Evolutionary conservation across 2,113 vertebrate genomes (phyloP).

Genomic region (Passer montanus): DNA sequence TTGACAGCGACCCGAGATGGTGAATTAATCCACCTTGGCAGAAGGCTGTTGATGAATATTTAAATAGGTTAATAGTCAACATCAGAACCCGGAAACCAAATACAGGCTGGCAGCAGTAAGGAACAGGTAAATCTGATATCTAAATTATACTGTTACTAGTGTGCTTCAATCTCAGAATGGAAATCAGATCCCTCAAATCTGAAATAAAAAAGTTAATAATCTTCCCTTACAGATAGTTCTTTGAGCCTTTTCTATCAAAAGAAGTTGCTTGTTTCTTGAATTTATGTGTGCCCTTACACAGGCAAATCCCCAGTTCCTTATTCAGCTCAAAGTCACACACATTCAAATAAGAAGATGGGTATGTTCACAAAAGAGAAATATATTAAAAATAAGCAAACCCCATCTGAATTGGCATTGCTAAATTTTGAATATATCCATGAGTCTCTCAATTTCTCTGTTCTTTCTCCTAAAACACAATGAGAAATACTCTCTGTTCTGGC

Average conservation of each 20-base stretch:
- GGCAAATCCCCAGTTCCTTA: neutral
- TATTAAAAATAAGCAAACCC: neutral
- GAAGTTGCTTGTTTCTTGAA: neutral
- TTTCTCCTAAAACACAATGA: neutral
- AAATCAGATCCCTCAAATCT: neutral
- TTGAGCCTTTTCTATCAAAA: neutral
- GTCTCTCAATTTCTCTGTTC: neutral
- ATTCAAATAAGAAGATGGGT: neutral
- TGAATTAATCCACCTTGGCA: conserved; percentile 65
- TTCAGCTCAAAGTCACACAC: neutral
- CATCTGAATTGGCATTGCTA: neutral
- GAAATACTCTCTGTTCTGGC: neutral
- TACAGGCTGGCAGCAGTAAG: conserved; percentile 28
- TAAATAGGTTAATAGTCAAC: conserved; percentile 70
- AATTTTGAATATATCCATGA: neutral
- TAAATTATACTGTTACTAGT: conserved; percentile 24
- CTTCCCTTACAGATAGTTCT: neutral
- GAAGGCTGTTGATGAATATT: conserved; percentile 65
- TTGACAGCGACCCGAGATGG: neutral
- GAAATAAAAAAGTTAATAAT: neutral
- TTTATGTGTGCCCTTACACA: neutral
- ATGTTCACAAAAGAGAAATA: neutral
- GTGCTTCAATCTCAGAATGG: conserved; percentile 24
- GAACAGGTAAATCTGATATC: conserved; percentile 35
- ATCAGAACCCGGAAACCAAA: conserved; percentile 56